These are phyloP conservation scores for Lochmaea crataegi DNA, from an alignment of 2,888 invertebrate genomes.

Conservation along the genomic window DNA sequence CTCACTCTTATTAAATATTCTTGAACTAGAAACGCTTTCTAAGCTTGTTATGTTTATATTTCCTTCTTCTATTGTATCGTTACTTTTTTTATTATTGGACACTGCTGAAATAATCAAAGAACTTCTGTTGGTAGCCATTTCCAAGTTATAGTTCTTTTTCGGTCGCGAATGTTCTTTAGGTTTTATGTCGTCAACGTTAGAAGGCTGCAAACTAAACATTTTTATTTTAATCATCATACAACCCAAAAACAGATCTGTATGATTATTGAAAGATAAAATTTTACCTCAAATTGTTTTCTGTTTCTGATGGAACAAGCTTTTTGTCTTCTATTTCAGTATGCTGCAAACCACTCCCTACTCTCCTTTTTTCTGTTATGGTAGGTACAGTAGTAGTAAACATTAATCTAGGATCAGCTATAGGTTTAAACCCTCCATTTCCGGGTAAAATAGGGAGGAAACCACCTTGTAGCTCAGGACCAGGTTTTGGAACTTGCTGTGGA, in stretches of 20 bases:
- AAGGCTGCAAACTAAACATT: neutral
- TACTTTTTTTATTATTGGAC: constrained; percentile 27
- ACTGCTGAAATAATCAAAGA: constrained; percentile 17
- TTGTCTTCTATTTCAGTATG: neutral
- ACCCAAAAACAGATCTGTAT: neutral
- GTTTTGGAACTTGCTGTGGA: constrained; percentile 57
- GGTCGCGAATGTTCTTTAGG: neutral
- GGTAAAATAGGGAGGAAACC: constrained; percentile 84
- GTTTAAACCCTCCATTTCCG: constrained; percentile 79
- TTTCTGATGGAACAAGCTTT: neutral
- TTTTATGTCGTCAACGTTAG: constrained; percentile 4
- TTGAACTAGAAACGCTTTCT: constrained; percentile 29
- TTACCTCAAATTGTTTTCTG: neutral
- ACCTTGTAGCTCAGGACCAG: constrained; percentile 75
- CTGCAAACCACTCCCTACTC: neutral
- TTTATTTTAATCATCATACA: neutral
- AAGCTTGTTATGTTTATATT: constrained; percentile 20
- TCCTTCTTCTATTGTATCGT: constrained; percentile 23
- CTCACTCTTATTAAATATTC: constrained; percentile 25
- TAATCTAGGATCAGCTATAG: constrained; percentile 64
- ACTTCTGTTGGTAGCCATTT: constrained; percentile 29
- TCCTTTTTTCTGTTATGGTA: constrained; percentile 5
- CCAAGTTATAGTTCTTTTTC: constrained; percentile 23
- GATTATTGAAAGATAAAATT: neutral
- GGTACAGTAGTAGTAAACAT: constrained; percentile 9